Evolutionary conservation across 2,797 vertebrate species (phyloP).

Genomic region (Dryobates pubescens): DNA sequence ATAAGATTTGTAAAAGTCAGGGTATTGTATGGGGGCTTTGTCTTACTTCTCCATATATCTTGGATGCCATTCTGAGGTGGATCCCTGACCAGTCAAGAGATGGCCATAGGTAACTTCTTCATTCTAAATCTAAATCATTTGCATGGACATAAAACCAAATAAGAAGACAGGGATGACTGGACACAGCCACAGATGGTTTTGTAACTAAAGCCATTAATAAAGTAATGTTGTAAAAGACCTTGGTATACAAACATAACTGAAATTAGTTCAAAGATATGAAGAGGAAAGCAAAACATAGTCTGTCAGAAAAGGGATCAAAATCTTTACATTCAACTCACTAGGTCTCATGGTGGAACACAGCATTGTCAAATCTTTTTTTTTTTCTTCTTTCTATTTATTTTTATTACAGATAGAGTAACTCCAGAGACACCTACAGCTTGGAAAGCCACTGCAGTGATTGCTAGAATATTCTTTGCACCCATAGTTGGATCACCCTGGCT

Average conservation of each 20-base stretch:
- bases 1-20: background rate
- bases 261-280: background rate
- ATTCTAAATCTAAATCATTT: background rate
- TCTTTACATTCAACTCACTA: background rate
- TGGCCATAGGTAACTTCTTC: background rate
- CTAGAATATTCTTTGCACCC: background rate
- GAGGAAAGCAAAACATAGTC: background rate
- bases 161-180: background rate
- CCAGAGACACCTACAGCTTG: background rate
- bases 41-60: background rate
- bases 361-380: background rate
- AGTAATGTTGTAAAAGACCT: background rate
- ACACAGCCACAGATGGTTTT: background rate
- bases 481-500: background rate
- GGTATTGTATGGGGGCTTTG: background rate
- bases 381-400: background rate
- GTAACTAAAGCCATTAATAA: background rate
- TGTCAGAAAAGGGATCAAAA: background rate
- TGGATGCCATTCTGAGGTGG: background rate
- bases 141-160: background rate
- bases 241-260: background rate
- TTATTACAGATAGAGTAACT: background rate
- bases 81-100: background rate
- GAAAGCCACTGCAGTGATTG: background rate
- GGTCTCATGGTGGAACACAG: background rate